These are phyloP conservation scores for Aphelenchoides besseyi DNA, from an alignment of 1,140 invertebrate species.

Conservation along the genomic window DNA sequence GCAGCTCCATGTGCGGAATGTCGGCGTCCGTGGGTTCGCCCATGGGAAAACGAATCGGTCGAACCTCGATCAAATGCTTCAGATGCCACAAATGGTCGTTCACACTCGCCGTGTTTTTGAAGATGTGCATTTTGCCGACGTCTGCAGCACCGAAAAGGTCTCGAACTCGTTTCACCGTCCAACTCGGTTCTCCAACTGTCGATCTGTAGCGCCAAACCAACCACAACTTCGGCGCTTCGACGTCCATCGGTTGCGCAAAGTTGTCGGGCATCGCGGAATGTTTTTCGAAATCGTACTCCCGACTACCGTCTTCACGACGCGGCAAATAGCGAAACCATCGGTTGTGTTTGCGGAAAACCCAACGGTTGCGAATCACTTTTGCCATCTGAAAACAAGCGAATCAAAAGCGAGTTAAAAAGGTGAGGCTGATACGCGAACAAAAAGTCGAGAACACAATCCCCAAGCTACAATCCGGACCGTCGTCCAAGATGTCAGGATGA, in stretches of 20 bases:
- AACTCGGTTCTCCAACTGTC: conserved; percentile 35
- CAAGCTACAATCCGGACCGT: too few species aligned
- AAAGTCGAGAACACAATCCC: too few species aligned
- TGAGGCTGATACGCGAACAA: too few species aligned
- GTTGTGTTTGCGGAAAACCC: conserved; percentile 50
- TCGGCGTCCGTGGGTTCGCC: conserved; percentile 57
- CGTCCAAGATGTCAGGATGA: too few species aligned
- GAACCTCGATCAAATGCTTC: conserved; percentile 60
- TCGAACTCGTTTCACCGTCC: conserved; percentile 33
- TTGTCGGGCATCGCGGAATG: conserved; percentile 32
- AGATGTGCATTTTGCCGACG: conserved; percentile 52
- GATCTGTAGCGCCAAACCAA: conserved; percentile 54
- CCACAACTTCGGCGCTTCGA: conserved; percentile 57
- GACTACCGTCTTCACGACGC: conserved; percentile 44
- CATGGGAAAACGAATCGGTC: conserved; percentile 53
- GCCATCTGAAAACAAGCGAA: conserved; percentile 27
- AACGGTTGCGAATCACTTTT: conserved; percentile 45
- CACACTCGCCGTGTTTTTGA: conserved; percentile 55
- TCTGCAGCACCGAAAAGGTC: conserved; percentile 51
- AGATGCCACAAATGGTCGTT: conserved; percentile 56
- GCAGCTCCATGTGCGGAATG: conserved; percentile 37
- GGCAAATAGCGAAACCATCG: conserved; percentile 57
- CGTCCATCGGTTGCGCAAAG: conserved; percentile 46
- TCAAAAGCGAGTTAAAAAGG: not conserved
- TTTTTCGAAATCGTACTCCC: conserved; percentile 47